A percentile compares a stretch with the other conserved stretches of the same genome.
Evolutionary conservation across 2,797 vertebrate genomes (phyloP).

Genomic region (Anisognathus igniventris): DNA sequence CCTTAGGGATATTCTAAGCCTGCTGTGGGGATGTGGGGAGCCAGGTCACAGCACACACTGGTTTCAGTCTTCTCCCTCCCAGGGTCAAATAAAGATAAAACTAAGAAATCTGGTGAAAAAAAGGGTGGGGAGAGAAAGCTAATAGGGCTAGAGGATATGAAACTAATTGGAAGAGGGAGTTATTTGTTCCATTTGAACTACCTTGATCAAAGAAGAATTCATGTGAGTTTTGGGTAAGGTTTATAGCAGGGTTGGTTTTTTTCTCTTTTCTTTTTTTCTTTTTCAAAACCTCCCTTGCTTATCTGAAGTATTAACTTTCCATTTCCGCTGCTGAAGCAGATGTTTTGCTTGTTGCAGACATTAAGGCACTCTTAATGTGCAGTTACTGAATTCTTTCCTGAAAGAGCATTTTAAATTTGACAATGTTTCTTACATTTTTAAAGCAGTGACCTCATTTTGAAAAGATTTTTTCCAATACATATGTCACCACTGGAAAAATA

Average conservation of each 20-base stretch:
- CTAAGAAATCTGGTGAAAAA: background rate
- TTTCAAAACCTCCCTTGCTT: background rate
- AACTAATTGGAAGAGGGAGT: constrained; percentile 36
- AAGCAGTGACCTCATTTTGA: constrained; percentile 61
- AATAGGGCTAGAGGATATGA: constrained; percentile 17
- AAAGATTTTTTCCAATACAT: constrained; percentile 42
- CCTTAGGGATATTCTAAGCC: background rate
- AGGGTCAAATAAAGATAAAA: background rate
- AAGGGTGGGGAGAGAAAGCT: background rate
- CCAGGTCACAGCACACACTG: background rate
- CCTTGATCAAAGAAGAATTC: constrained; percentile 55
- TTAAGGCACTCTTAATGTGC: constrained; percentile 54
- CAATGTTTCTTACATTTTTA: constrained; percentile 68
- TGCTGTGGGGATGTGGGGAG: background rate
- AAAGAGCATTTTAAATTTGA: constrained; percentile 70
- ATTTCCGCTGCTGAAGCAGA: constrained; percentile 41
- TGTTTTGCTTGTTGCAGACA: constrained; percentile 55
- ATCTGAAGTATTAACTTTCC: constrained; percentile 48
- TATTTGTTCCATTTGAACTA: constrained; percentile 55
- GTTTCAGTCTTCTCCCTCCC: background rate
- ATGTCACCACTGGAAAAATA: constrained; percentile 59
- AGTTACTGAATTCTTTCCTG: constrained; percentile 52
- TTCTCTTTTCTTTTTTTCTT: background rate
- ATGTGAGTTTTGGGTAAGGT: constrained; percentile 9
- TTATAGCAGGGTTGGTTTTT: background rate